A percentile compares a stretch with the other conserved stretches of the same genome.
These are phyloP conservation scores for Smittia sp. DNA, from an alignment of 2,888 invertebrate species.

Conservation along the genomic window DNA sequence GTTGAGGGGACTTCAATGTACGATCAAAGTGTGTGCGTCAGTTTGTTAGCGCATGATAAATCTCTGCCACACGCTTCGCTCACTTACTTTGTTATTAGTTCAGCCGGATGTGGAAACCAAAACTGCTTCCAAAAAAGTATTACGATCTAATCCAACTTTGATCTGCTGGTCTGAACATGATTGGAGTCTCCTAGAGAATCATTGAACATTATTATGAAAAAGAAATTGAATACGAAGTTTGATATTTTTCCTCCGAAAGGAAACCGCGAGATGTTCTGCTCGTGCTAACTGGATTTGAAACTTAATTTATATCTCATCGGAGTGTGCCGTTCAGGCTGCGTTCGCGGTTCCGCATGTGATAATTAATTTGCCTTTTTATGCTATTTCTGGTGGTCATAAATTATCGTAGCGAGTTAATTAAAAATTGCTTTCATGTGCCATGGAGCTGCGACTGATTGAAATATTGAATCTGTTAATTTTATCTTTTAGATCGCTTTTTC, in stretches of 20 bases:
- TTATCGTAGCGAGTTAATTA: conserved; percentile 26
- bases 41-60: too few relatives aligned
- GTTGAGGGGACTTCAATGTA: too few relatives aligned
- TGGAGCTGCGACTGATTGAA: conserved; percentile 8
- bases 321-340: background rate
- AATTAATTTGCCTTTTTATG: conserved; percentile 26
- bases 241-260: conserved; percentile 10
- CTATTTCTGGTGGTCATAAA: conserved; percentile 27
- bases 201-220: too few relatives aligned
- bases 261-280: background rate
- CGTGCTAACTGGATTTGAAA: conserved; percentile 25
- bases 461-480: conserved; percentile 11
- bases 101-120: too few relatives aligned
- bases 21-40: too few relatives aligned
- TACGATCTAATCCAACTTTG: too few relatives aligned
- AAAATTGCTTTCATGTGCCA: conserved; percentile 14
- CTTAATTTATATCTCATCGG: conserved; percentile 6
- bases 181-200: too few relatives aligned
- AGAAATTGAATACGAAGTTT: background rate
- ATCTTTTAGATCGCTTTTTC: conserved; percentile 2
- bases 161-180: too few relatives aligned
- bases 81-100: too few relatives aligned
- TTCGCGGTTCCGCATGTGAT: conserved; percentile 23
- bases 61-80: too few relatives aligned
- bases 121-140: too few relatives aligned